These are phyloP conservation scores for Chrysomela aeneicollis DNA, from an alignment of 2,888 invertebrate genomes.

Conservation along the genomic window DNA sequence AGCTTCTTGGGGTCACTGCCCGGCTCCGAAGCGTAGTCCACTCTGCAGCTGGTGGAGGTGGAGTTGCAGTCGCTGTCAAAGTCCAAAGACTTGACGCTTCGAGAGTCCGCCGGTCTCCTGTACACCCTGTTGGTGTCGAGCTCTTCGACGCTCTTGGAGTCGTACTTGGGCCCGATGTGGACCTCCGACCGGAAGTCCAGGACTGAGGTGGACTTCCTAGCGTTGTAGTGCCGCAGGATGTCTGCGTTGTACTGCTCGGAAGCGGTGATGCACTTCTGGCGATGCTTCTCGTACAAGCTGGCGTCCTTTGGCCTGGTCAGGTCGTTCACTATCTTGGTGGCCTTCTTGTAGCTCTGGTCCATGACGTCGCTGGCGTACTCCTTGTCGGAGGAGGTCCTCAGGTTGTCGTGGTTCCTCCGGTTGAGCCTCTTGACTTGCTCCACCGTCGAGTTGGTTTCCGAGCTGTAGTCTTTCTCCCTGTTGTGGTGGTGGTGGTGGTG, in stretches of 20 bases:
- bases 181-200: slow-evolving; percentile 65
- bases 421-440: slow-evolving; percentile 56
- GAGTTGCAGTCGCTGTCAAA: slow-evolving; percentile 74
- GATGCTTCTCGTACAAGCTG: slow-evolving; percentile 57
- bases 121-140: slow-evolving; percentile 53
- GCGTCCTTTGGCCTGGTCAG: slow-evolving; percentile 53
- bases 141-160: slow-evolving; percentile 61
- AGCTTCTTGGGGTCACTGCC: slow-evolving; percentile 61
- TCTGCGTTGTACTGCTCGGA: slow-evolving; percentile 59
- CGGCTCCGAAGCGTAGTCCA: slow-evolving; percentile 69
- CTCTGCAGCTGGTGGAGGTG: slow-evolving; percentile 38
- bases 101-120: slow-evolving; percentile 60
- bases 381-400: slow-evolving; percentile 47
- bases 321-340: slow-evolving; percentile 60
- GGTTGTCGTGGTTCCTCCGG: slow-evolving; percentile 47
- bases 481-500: slow-evolving; percentile 55
- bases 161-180: slow-evolving; percentile 56
- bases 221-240: slow-evolving; percentile 62
- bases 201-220: slow-evolving; percentile 66
- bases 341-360: slow-evolving; percentile 60
- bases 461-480: slow-evolving; percentile 64
- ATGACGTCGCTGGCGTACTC: slow-evolving; percentile 51
- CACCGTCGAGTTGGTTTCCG: slow-evolving; percentile 68
- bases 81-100: slow-evolving; percentile 78
- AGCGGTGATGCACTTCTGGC: slow-evolving; percentile 57